Percentiles rank a stretch among this genome's conserved stretches.
Evolutionary conservation across 2,888 invertebrate species (phyloP).

Genomic region (Spodoptera exigua): DNA sequence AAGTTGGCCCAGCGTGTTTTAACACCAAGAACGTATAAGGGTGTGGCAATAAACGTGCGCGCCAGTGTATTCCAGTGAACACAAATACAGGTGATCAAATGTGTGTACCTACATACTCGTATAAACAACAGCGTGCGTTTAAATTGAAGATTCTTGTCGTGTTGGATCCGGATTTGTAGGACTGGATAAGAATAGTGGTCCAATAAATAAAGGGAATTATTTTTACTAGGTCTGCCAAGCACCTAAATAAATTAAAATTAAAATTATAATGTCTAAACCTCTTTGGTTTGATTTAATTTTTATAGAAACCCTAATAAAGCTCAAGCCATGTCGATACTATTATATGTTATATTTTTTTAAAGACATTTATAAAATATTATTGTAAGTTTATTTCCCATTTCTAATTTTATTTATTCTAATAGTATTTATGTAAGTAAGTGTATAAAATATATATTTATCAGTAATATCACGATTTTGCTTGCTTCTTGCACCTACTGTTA

Average conservation of each 20-base stretch:
- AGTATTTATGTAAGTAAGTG: too few relatives aligned
- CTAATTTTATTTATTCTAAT: too few relatives aligned
- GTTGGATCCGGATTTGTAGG: slow-evolving; percentile 10
- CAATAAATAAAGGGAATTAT: neutral
- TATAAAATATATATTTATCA: too few relatives aligned
- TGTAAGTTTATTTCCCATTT: too few relatives aligned
- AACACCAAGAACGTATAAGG: slow-evolving; percentile 47
- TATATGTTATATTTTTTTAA: too few relatives aligned
- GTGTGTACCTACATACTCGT: slow-evolving; percentile 58
- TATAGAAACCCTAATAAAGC: too few relatives aligned
- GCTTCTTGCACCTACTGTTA: too few relatives aligned
- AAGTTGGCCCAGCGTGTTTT: slow-evolving; percentile 29
- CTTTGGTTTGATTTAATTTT: too few relatives aligned
- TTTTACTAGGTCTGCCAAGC: neutral
- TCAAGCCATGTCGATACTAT: too few relatives aligned
- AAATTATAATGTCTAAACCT: too few relatives aligned
- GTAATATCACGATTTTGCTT: too few relatives aligned
- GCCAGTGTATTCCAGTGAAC: slow-evolving; percentile 27
- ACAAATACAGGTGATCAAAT: slow-evolving; percentile 73
- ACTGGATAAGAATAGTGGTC: slow-evolving; percentile 19
- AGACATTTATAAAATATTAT: too few relatives aligned
- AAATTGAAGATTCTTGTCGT: slow-evolving; percentile 74
- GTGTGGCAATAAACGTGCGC: slow-evolving; percentile 28
- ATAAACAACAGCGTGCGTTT: slow-evolving; percentile 71
- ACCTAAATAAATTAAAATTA: neutral